These are phyloP conservation scores for Molossus molossus DNA, from an alignment of 2,797 vertebrate species.

Conservation along the genomic window DNA sequence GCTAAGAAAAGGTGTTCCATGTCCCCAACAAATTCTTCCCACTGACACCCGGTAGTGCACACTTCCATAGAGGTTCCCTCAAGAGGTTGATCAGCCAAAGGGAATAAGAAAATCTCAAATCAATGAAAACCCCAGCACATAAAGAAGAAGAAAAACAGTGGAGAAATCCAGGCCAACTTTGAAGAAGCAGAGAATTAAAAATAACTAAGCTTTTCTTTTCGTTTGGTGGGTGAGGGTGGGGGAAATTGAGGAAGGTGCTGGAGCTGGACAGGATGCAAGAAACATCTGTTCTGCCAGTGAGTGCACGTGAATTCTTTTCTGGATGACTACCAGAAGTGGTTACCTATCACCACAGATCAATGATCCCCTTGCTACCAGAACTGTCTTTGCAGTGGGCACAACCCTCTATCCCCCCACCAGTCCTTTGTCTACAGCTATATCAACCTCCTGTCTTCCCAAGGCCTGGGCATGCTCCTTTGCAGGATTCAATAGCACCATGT, in stretches of 20 bases:
- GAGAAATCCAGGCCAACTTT: conserved; percentile 67
- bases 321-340: conserved; percentile 23
- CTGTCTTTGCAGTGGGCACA: background rate
- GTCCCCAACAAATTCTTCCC: background rate
- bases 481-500: background rate
- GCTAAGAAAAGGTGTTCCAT: background rate
- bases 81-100: conserved; percentile 13
- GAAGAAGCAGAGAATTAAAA: conserved; percentile 68
- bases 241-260: background rate
- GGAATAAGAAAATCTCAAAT: conserved; percentile 57
- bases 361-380: conserved; percentile 5
- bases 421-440: background rate
- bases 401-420: background rate
- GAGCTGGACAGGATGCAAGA: conserved; percentile 15
- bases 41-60: background rate
- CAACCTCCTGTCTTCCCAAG: conserved; percentile 13
- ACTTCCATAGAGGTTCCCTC: conserved; percentile 37
- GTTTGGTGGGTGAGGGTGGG: background rate
- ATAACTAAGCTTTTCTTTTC: conserved; percentile 1
- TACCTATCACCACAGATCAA: conserved; percentile 32
- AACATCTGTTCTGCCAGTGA: conserved; percentile 54
- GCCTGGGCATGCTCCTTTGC: background rate
- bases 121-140: conserved; percentile 53
- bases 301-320: conserved; percentile 58
- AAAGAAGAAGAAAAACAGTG: conserved; percentile 47